phyloP scores from a whole-genome alignment of 2,113 vertebrate species.

The Hippoglossus stenolepis region DNA sequence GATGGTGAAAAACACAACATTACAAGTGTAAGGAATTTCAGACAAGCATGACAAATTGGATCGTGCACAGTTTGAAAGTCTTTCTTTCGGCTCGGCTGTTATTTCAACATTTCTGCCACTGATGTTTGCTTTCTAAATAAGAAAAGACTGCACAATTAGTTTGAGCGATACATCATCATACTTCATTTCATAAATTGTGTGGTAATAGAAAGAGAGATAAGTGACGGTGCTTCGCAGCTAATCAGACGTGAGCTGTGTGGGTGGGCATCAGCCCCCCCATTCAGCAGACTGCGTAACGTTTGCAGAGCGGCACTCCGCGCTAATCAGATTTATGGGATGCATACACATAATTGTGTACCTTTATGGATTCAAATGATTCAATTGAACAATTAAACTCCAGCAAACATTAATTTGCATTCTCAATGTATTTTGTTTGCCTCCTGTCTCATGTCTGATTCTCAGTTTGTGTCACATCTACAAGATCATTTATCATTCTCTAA shows the following conservation, averaged over 20 bases:
- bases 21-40: not conserved
- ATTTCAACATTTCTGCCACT: conserved; percentile 13
- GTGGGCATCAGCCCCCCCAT: conserved; percentile 58
- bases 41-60: conserved; percentile 8
- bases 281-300: conserved; percentile 46
- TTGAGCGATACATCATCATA: conserved; percentile 32
- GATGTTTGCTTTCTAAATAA: conserved; percentile 30
- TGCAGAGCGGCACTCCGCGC: conserved; percentile 29
- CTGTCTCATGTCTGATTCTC: not conserved
- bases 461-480: not conserved
- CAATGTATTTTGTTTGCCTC: not conserved
- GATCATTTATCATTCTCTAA: not conserved
- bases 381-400: conserved; percentile 69
- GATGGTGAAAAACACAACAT: not conserved
- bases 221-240: conserved; percentile 47
- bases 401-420: conserved; percentile 54
- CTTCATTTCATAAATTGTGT: conserved; percentile 38
- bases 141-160: conserved; percentile 11
- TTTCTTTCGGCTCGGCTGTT: not conserved
- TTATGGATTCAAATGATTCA: conserved; percentile 67
- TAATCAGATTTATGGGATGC: conserved; percentile 75
- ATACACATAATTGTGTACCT: conserved; percentile 69
- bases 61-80: not conserved
- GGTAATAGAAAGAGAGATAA: conserved; percentile 52
- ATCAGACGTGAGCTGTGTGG: conserved; percentile 61